These are phyloP conservation scores for Pempheris klunzingeri DNA, from an alignment of 2,797 vertebrate genomes.

Conservation along the genomic window DNA sequence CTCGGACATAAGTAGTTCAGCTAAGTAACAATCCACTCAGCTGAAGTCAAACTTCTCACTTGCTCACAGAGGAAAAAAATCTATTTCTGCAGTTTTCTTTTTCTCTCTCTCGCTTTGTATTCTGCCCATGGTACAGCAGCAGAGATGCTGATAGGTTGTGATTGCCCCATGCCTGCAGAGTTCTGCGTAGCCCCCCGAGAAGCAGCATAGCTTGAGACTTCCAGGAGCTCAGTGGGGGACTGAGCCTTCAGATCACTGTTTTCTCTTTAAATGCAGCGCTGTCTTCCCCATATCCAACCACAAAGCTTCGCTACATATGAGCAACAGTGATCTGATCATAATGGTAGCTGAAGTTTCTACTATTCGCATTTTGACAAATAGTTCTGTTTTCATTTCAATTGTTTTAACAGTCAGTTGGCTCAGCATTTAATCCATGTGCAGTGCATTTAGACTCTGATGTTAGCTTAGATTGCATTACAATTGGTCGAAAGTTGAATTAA, in stretches of 20 bases:
- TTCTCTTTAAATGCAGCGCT: conserved; percentile 5
- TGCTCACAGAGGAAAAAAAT: conserved; percentile 26
- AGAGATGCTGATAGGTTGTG: conserved; percentile 60
- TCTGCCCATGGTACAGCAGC: conserved; percentile 43
- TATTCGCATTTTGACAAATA: neutral
- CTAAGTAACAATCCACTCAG: neutral
- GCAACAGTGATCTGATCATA: neutral
- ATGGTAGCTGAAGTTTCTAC: neutral
- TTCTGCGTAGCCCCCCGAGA: conserved; percentile 57
- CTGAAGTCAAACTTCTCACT: conserved; percentile 47
- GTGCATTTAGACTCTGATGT: neutral
- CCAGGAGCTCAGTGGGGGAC: conserved; percentile 42
- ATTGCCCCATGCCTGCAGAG: conserved; percentile 64
- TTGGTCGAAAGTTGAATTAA: neutral
- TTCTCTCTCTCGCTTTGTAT: conserved; percentile 62
- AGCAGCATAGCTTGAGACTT: conserved; percentile 44
- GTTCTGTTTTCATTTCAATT: conserved; percentile 18
- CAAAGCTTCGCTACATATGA: neutral
- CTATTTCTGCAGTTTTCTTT: conserved; percentile 34
- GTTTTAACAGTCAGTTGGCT: neutral
- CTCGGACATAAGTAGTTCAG: neutral
- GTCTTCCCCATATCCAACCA: neutral
- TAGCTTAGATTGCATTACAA: neutral
- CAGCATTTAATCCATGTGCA: neutral
- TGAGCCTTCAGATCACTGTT: conserved; percentile 32